Conservation (phyloP, 2,888 invertebrate species). For the Megamerina dolium region DNA sequence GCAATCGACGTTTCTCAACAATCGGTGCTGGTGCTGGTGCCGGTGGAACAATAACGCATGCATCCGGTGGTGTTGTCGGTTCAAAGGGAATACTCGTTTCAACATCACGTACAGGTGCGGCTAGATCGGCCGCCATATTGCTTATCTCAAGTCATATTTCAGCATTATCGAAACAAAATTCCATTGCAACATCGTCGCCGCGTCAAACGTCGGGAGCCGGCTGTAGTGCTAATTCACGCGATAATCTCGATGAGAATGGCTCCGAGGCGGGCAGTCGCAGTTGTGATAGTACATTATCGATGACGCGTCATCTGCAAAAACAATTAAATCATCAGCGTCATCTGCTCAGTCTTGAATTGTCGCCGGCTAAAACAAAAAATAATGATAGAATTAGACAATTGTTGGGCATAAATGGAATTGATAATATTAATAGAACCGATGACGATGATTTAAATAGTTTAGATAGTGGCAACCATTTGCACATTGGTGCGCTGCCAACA, state of each 20-base stretch:
- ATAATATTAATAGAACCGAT: slow-evolving; percentile 36
- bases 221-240: slow-evolving; percentile 42
- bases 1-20: slow-evolving; percentile 51
- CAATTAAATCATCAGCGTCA: slow-evolving; percentile 50
- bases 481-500: slow-evolving; percentile 50
- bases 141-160: slow-evolving; percentile 83
- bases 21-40: slow-evolving; percentile 51
- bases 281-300: slow-evolving; percentile 47
- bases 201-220: slow-evolving; percentile 45
- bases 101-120: slow-evolving; percentile 87
- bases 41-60: slow-evolving; percentile 50
- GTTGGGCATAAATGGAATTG: slow-evolving; percentile 48
- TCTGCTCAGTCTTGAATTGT: slow-evolving; percentile 49
- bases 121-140: slow-evolving; percentile 90
- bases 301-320: slow-evolving; percentile 50
- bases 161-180: slow-evolving; percentile 52
- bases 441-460: slow-evolving; percentile 40
- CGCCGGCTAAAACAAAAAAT: slow-evolving; percentile 46
- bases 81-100: slow-evolving; percentile 67
- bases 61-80: too few relatives aligned
- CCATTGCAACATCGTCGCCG: slow-evolving; percentile 41
- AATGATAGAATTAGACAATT: slow-evolving; percentile 48
- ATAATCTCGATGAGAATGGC: slow-evolving; percentile 48
- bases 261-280: slow-evolving; percentile 38
- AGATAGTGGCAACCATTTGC: slow-evolving; percentile 45